Evolutionary conservation across 2,888 invertebrate species (phyloP), one percentile per base, ranked within the genome.

Genomic region (Drosophila borealis): DNA sequence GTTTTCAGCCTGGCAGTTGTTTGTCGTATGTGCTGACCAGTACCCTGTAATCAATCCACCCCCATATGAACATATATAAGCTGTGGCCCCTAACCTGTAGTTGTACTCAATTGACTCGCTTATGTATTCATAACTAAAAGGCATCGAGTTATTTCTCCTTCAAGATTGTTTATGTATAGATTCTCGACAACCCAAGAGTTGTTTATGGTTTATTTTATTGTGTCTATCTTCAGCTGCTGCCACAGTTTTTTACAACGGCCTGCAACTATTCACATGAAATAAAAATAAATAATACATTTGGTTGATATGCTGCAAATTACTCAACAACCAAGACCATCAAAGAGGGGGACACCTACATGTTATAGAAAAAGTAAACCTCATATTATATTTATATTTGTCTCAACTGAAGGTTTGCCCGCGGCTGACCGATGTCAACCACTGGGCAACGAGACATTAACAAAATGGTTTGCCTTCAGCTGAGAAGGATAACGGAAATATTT

Each of bases 371-470:
- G 48, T 67, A 67, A 73, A 79, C 57, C 73, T 85, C 71, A 85
- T 82, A 69, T 70, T 68, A 70, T 81, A 88, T 88, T 85, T 64
- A 37, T 34, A 25, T 73, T 80, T 66, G 71, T 69, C 61, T 51
- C 65, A 70, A 67, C 69, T 70, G 61, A 42, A 65, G 62, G 53
- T 57, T 48, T 51, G 71, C 67, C 55, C 64, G 69, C 74, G 79
- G 78, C 76, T 71, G 73, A 70, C 80, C 89, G 76, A 77, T 88
- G 84, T 88, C 89, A 89, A 64, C 53, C 56, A 61, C 50, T 70
- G 81, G 74, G 74, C 81, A 77, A 65, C 59, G 57, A 51, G 76
- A 87, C 84, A 83, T 88, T 88, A 75, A 83, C 83, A 71, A 87
- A 88, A 86, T 83, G 86, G 57, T 83, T 60, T 49, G 59, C 44